phyloP scores from a whole-genome alignment of 2,888 invertebrate species.

The Pachydiplax longipennis region DNA sequence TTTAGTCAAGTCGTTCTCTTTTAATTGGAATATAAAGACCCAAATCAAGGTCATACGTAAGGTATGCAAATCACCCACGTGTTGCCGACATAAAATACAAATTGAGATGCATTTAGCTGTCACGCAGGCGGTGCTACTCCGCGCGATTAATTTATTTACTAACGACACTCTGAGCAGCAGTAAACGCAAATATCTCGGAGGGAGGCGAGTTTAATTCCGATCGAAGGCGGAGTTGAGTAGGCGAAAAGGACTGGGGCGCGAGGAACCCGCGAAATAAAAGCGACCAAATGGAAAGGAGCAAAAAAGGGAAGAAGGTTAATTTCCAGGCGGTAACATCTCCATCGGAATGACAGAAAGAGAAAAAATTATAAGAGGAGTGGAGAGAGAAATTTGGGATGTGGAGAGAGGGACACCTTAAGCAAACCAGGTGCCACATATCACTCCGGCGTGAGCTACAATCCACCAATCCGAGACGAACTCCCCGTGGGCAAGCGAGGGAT shows the following conservation, averaged over 20 bases:
- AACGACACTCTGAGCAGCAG: background rate
- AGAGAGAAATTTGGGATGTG: background rate
- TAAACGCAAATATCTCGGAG: background rate
- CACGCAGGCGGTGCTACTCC: background rate
- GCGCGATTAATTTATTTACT: too few species aligned
- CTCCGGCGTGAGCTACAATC: background rate
- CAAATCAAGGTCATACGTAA: too few species aligned
- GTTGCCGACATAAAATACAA: too few species aligned
- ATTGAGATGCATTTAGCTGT: background rate
- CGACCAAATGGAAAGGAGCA: background rate
- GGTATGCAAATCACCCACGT: too few species aligned
- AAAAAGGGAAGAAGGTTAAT: background rate
- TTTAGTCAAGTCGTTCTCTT: too few species aligned
- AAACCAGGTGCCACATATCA: slow-evolving; percentile 10
- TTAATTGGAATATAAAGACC: too few species aligned
- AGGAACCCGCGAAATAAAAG: background rate
- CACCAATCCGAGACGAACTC: slow-evolving; percentile 1
- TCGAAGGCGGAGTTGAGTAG: background rate
- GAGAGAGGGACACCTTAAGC: background rate
- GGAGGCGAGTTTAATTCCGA: background rate
- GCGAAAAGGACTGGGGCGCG: background rate
- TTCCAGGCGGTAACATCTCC: background rate
- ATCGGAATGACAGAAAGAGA: background rate
- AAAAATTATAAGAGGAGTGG: background rate
- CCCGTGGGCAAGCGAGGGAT: background rate